Base-by-base conservation (phyloP, 1,140 invertebrate species). In the Plutomurus gul region DNA sequence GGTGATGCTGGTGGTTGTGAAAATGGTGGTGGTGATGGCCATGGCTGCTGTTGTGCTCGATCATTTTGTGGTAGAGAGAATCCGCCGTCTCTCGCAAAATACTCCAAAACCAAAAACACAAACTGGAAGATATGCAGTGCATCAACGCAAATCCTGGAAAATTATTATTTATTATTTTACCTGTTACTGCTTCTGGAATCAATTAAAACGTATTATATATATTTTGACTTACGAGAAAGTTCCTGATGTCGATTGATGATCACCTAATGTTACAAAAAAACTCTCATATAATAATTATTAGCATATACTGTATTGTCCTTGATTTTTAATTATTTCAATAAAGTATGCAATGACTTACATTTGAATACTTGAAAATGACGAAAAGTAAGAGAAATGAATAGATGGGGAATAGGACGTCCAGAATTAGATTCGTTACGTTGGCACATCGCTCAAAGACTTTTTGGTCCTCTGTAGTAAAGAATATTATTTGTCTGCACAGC, bases 311-410 rank as follows among this genome's bases (percentile, higher is more conserved):
- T n/a, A n/a, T n/a, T n/a, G n/a, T n/a, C n/a, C n/a, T n/a, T n/a
- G n/a, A n/a, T n/a, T n/a, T n/a, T n/a, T n/a, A 65, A 27, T 56
- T 4, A 27, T 13, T 56, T 56, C 18, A 16, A 1, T 65, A 22
- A 8, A 27, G 6, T 6, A 27, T 25, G 51, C 6, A n/a, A 16
- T 7, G 11, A 81, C 90, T 91, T 85, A 93, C 91, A 84, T 93
- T 93, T 3, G 91, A 92, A 85, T 92, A 93, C 85, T 93, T 93
- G 85, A 93, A 93, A 77, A 92, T 90, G 84, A 93, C 92, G 86
- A 90, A 93, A 1, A 93, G 87, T 80, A 92, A 90, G 37, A 92
- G 86, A 83, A 93, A 92, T 27, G 91, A 92, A 85, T 92, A 93
- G 4, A 91, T 84, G 0, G 92, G 91, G 82, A 90, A 89, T 16